Evolutionary conservation across 1,140 invertebrate species (phyloP).

Genomic region (Euborellia annulipes): DNA sequence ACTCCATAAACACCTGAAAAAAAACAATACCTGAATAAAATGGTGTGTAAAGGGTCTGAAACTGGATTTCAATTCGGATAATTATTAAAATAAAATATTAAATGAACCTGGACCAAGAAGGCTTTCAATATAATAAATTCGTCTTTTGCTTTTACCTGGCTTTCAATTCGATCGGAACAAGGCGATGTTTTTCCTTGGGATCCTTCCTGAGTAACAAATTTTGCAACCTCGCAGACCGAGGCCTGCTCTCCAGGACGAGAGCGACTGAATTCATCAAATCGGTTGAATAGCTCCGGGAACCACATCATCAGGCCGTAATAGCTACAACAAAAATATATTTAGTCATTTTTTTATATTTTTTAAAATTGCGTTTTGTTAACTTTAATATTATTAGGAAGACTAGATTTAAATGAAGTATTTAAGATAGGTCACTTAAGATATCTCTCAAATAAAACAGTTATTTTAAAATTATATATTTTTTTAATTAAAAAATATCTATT

Average conservation of each 20-base stretch:
- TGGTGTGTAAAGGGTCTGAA: too few relatives aligned
- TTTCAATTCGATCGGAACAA: constrained; percentile 53
- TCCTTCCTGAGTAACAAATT: constrained; percentile 49
- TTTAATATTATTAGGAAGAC: background rate
- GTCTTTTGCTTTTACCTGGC: too few relatives aligned
- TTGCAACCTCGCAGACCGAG: constrained; percentile 57
- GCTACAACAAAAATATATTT: constrained; percentile 25
- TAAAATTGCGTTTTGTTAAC: background rate
- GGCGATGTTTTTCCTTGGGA: constrained; percentile 37
- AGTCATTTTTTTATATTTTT: background rate
- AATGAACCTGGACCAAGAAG: too few relatives aligned
- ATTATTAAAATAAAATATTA: too few relatives aligned
- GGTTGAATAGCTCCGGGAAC: constrained; percentile 79
- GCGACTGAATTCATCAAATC: constrained; percentile 60
- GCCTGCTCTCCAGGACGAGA: constrained; percentile 35
- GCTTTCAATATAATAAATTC: too few relatives aligned
- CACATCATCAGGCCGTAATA: constrained; percentile 85
- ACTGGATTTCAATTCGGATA: too few relatives aligned
- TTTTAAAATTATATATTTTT: too few relatives aligned
- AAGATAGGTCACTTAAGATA: too few relatives aligned
- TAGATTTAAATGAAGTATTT: too few relatives aligned
- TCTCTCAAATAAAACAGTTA: constrained; percentile 1
- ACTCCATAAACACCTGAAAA: constrained; percentile 73
- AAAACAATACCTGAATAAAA: too few relatives aligned
- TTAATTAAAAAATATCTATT: too few relatives aligned